Evolutionary conservation across 2,113 vertebrate species (phyloP), one percentile per base, ranked within the genome.

Genomic region (Brachyhypopomus gauderio): DNA sequence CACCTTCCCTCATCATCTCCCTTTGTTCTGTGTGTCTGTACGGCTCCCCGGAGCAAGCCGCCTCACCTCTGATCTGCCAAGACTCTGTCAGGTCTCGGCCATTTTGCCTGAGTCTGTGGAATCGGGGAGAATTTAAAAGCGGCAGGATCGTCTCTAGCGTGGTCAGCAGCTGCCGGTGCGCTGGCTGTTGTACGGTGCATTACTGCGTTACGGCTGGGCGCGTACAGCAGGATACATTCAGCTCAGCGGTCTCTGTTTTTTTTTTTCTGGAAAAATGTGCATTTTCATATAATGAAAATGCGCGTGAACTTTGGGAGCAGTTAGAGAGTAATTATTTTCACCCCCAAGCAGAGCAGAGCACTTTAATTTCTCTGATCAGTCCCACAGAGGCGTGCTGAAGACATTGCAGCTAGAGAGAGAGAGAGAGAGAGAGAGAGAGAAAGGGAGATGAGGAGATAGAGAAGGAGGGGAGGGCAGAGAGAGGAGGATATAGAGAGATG

Each of bases 141-240:
- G 23, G 12, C 16, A 36, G 25, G 3, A 8, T 2, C 3, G 8
- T 77, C 36, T 56, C 36, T 9, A 41, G 14, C 0, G 45, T 52
- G 45, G 12, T 52, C 45, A 52, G 11, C 8, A 14, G 45, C 5
- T 52, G 8, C 45, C 14, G 8, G 45, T 14, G 45, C 5, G 2
- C 45, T 41, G 41, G 41, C 41, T 14, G 45, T 12, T 52, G 45
- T 7, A 12, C 2, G 1, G 1, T 14, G 9, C 45, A 72, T 75
- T 17, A 23, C 52, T 23, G 12, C 9, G n/a, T 55, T 38, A 27
- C 14, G 22, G 67, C 34, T 20, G 58, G 38, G 59, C 52, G 82
- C 85, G 89, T 83, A 87, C 88, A 88, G 87, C 66, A 73, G 86
- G 85, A 90, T 89, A 88, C 86, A 89, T 89, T 86, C 86, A 83